phyloP scores from a whole-genome alignment of 2,113 vertebrate genomes.

The Leptobrachium ailaonicum region DNA sequence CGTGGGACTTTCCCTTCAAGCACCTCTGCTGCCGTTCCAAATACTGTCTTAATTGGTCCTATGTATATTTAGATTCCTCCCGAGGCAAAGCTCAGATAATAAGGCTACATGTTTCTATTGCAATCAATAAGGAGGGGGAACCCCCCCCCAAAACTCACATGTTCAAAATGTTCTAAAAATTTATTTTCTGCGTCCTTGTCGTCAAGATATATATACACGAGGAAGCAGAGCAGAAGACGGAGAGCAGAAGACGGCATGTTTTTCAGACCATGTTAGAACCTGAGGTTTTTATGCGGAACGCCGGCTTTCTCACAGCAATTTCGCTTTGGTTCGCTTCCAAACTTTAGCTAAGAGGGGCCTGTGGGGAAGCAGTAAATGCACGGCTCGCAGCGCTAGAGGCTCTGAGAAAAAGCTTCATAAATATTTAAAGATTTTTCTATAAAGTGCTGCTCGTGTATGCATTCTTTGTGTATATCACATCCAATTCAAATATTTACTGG shows the following conservation, averaged over 20 bases:
- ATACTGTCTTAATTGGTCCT: not conserved
- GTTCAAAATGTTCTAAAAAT: too few species aligned
- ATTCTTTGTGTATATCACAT: not conserved
- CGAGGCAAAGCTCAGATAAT: not conserved
- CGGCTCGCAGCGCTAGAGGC: not conserved
- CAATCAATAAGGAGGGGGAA: too few species aligned
- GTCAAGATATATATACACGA: not conserved
- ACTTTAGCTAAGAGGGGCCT: not conserved
- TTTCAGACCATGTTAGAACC: not conserved
- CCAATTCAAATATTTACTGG: not conserved
- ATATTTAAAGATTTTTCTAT: constrained; percentile 23
- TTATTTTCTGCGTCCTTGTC: not conserved
- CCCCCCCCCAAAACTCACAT: too few species aligned
- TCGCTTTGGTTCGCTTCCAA: not conserved
- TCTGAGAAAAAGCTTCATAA: not conserved
- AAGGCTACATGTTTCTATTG: too few species aligned
- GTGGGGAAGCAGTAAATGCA: not conserved
- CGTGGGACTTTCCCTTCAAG: not conserved
- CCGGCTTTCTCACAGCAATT: not conserved
- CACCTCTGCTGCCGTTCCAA: not conserved
- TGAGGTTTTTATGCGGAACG: not conserved
- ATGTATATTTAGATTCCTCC: not conserved
- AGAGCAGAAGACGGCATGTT: not conserved
- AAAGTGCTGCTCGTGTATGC: not conserved
- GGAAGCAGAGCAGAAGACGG: not conserved